Conservation (phyloP, 2,797 vertebrate species). For the Rousettus madagascariensis region DNA sequence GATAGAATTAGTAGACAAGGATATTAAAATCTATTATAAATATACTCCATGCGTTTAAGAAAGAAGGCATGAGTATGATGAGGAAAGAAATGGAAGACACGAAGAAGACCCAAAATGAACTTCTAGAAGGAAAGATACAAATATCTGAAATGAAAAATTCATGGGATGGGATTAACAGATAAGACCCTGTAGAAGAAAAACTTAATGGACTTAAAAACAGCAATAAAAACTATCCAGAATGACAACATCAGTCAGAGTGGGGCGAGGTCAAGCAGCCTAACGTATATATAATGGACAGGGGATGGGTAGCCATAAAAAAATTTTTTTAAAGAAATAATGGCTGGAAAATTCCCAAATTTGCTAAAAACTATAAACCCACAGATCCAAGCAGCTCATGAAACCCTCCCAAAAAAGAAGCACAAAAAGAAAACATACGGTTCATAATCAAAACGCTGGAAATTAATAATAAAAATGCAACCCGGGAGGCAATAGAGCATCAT, state of each 20-base stretch:
- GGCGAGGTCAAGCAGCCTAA: neutral
- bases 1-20: neutral
- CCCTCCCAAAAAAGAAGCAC: neutral
- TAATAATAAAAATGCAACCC: neutral
- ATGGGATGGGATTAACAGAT: neutral
- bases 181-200: neutral
- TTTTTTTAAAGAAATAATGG: neutral
- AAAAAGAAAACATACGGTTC: neutral
- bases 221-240: neutral
- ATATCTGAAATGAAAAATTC: neutral
- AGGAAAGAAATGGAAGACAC: neutral
- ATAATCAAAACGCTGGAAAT: conserved; percentile 5
- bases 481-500: neutral
- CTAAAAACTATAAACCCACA: neutral
- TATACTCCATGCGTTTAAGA: neutral
- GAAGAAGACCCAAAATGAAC: neutral
- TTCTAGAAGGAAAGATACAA: conserved; percentile 19
- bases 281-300: neutral
- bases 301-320: neutral
- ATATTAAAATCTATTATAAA: conserved; percentile 5
- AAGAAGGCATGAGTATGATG: neutral
- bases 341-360: neutral
- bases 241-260: neutral
- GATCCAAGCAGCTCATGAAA: conserved; percentile 18
- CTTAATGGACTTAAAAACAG: neutral